A percentile compares a stretch with the other conserved stretches of the same genome.
Evolutionary conservation across 2,888 invertebrate species (phyloP).

Genomic region (Cetonia aurata): DNA sequence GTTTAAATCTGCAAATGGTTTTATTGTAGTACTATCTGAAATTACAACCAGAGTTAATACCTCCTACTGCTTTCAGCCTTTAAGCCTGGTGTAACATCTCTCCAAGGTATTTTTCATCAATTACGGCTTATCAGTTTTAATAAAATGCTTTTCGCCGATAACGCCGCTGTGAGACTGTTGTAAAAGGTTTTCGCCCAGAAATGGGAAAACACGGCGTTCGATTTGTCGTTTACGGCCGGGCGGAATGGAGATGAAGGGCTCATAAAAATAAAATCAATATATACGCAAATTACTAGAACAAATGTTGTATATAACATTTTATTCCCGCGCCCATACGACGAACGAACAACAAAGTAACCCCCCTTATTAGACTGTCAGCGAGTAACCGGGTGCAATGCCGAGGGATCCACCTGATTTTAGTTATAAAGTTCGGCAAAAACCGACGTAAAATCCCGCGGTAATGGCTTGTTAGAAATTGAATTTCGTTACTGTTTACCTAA

Average conservation of each 20-base stretch:
- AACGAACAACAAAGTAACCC: background rate
- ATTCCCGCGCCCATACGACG: conserved; percentile 1
- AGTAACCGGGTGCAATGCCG: background rate
- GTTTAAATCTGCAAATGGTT: no score
- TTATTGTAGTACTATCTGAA: no score
- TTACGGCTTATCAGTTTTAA: conserved; percentile 17
- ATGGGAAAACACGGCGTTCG: conserved; percentile 27
- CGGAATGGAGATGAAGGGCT: conserved; percentile 26
- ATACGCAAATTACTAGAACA: conserved; percentile 38
- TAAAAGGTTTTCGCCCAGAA: conserved; percentile 24
- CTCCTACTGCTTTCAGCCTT: no score
- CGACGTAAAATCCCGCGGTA: conserved; percentile 5
- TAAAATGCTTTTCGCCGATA: background rate
- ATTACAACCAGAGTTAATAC: no score
- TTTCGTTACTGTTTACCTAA: conserved; percentile 15
- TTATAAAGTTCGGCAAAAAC: conserved; percentile 9
- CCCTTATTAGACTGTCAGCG: conserved; percentile 15
- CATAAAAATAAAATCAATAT: conserved; percentile 38
- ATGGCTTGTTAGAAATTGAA: conserved; percentile 27
- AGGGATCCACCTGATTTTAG: conserved; percentile 17
- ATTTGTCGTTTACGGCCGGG: conserved; percentile 31
- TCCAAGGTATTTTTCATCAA: conserved; percentile 11
- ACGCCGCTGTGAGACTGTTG: background rate
- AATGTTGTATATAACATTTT: conserved; percentile 30
- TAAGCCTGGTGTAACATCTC: no score